Percentiles rank a stretch among this genome's conserved stretches.
phyloP scores from a whole-genome alignment of 2,888 invertebrate species.

The Deroplatys truncata region DNA sequence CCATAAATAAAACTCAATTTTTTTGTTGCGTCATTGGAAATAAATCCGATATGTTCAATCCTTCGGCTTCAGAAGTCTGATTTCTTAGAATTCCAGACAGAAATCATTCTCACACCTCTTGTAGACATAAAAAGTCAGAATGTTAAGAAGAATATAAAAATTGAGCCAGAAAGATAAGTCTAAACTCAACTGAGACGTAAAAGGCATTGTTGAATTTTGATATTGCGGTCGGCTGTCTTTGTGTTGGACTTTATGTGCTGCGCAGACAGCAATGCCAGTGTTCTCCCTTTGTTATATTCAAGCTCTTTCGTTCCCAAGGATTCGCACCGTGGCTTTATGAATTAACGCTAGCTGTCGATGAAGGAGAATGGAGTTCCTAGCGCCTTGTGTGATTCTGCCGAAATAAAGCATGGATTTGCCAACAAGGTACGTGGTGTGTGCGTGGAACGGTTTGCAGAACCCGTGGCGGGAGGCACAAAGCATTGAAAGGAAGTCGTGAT shows the following conservation, averaged over 20 bases:
- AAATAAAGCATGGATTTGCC: neutral
- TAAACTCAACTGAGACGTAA: neutral
- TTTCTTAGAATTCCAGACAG: too few relatives aligned
- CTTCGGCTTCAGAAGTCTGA: too few relatives aligned
- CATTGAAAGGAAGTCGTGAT: neutral
- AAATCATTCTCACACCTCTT: too few relatives aligned
- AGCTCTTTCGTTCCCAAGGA: neutral
- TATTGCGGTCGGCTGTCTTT: neutral
- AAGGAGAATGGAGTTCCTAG: neutral
- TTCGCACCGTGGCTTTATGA: neutral
- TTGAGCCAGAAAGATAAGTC: too few relatives aligned
- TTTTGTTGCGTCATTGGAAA: too few relatives aligned
- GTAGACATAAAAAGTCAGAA: too few relatives aligned
- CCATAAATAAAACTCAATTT: too few relatives aligned
- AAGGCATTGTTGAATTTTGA: neutral
- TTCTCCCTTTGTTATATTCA: neutral
- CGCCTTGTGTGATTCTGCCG: neutral
- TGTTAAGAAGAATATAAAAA: too few relatives aligned
- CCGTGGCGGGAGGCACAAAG: neutral
- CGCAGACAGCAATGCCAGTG: too few relatives aligned
- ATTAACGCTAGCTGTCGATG: neutral
- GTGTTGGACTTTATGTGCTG: neutral
- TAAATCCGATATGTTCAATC: too few relatives aligned
- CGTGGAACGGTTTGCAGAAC: neutral
- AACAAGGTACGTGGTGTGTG: neutral